Base-by-base conservation (phyloP, 2,113 vertebrate genomes). In the Sialia sialis region DNA sequence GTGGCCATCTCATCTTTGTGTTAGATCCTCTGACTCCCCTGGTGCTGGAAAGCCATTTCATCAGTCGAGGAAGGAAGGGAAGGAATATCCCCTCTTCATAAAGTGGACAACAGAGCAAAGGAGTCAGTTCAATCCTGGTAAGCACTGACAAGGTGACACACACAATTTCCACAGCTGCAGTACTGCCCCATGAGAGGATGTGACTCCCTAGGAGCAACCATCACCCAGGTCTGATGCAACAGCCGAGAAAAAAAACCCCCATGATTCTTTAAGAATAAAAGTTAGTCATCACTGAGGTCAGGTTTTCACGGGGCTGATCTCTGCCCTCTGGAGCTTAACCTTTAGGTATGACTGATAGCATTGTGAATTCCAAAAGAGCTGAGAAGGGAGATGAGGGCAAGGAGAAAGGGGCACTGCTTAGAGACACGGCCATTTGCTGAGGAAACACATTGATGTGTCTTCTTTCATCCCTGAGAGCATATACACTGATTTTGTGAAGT, bases 301-400 rank as follows among this genome's bases (percentile, higher is more conserved):
- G 82, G 34, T 80, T 91, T 94, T 93, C 76, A 82, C 51, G 79
- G 30, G 44, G 74, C 41, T 90, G 81, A 80, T 93, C 93, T 90
- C 91, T 96, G 94, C 94, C 94, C 95, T 94, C 59, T 93, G 74
- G 54, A 94, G 87, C 85, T 89, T 95, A 93, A 91, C 79, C 80
- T 94, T 84, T 84, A 93, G 90, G 87, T 94, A 81, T 72, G 73
- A 90, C 85, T 84, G 87, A 97, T 88, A 96, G 90, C 70, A 63
- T 46, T 67, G 85, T 86, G 90, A 94, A 87, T 95, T 85, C 85
- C 91, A 48, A 92, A 82, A 73, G 44, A 72, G 39, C 27, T 15
- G 38, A n/a, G 73, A 74, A 90, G 66, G 58, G 38, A 93, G 60
- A 67, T 63, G 62, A 94, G 46, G 64, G 75, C 55, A 73, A 80